These are phyloP conservation scores for Danio jaintianensis DNA, from an alignment of 2,797 vertebrate species.

Conservation along the genomic window DNA sequence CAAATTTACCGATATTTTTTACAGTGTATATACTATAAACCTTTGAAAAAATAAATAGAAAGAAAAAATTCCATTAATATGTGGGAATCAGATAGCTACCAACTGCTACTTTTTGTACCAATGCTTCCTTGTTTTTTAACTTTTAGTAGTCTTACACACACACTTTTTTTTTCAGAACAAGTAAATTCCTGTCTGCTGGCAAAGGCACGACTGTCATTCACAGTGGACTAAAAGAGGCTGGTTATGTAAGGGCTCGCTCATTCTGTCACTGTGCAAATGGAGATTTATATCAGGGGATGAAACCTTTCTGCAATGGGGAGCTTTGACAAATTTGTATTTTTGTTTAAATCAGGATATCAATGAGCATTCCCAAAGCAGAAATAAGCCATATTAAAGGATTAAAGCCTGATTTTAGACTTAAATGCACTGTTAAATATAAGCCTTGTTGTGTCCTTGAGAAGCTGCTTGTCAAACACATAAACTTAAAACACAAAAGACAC, in stretches of 20 bases:
- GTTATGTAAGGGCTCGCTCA: slow-evolving; percentile 68
- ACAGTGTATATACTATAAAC: too few species aligned
- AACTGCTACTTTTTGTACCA: slow-evolving; percentile 22
- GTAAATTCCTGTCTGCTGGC: slow-evolving; percentile 75
- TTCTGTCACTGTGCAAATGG: slow-evolving; percentile 58
- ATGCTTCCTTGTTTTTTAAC: slow-evolving; percentile 40
- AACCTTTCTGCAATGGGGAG: slow-evolving; percentile 53
- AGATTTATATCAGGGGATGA: slow-evolving; percentile 61
- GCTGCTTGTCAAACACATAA: slow-evolving; percentile 63
- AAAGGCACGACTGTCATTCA: slow-evolving; percentile 67
- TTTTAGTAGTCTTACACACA: slow-evolving; percentile 40
- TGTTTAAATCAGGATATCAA: slow-evolving; percentile 51
- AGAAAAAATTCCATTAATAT: too few species aligned
- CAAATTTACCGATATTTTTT: too few species aligned
- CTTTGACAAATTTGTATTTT: slow-evolving; percentile 48
- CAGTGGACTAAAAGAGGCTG: slow-evolving; percentile 52
- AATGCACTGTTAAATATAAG: slow-evolving; percentile 67
- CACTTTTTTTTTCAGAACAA: slow-evolving; percentile 61
- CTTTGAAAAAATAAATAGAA: background rate
- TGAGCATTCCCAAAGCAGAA: slow-evolving; percentile 64
- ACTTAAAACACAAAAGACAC: slow-evolving; percentile 40
- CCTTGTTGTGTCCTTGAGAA: slow-evolving; percentile 71
- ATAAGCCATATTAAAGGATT: slow-evolving; percentile 64
- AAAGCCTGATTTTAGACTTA: slow-evolving; percentile 66
- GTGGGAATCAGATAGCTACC: background rate